A percentile compares a stretch with the other conserved stretches of the same genome.
Evolutionary conservation across 2,888 invertebrate genomes (phyloP).

Genomic region (Nebria salina): DNA sequence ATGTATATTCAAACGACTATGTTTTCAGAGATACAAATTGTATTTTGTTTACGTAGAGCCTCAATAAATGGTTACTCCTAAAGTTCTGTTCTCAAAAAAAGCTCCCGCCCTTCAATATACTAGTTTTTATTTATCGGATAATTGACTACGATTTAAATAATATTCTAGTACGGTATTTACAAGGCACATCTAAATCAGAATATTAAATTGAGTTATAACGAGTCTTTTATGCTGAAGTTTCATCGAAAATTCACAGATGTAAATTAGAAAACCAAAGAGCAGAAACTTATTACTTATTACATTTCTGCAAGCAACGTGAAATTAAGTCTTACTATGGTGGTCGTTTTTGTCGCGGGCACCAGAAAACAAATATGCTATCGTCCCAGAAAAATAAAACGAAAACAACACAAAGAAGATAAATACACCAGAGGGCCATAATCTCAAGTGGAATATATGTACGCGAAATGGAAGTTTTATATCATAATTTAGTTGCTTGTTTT

Average conservation of each 20-base stretch:
- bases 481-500: constrained; percentile 38
- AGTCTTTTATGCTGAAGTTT: background rate
- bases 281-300: background rate
- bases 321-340: background rate
- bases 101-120: too few species aligned
- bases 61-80: too few species aligned
- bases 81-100: too few species aligned
- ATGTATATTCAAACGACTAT: too few species aligned
- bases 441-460: constrained; percentile 44
- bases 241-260: background rate
- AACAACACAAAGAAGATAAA: constrained; percentile 20
- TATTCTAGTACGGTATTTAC: too few species aligned
- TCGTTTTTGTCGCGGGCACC: background rate
- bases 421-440: constrained; percentile 35
- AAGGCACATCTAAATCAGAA: background rate
- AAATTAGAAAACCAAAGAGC: background rate
- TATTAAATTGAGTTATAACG: background rate
- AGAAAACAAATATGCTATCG: background rate
- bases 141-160: too few species aligned
- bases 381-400: background rate
- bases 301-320: constrained; percentile 1
- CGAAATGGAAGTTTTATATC: constrained; percentile 43
- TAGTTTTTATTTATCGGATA: too few species aligned
- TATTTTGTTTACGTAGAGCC: too few species aligned
- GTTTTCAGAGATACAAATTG: too few species aligned